A percentile compares a stretch with the other conserved stretches of the same genome.
phyloP scores from a whole-genome alignment of 2,888 invertebrate species.

The Stenurella melanura region DNA sequence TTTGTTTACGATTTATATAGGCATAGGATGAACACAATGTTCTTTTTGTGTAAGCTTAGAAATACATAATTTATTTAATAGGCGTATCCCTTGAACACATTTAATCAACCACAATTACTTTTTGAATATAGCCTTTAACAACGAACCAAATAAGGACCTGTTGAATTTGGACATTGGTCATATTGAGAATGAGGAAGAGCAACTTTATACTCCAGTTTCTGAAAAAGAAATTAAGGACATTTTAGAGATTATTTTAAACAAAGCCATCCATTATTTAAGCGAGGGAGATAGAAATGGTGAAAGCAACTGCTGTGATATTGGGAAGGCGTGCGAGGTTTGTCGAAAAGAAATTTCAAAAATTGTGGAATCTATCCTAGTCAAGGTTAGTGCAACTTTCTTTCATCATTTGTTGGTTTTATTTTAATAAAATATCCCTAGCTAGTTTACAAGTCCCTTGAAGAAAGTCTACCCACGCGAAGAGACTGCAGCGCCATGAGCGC shows the following conservation, averaged over 20 bases:
- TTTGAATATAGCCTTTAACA: background rate
- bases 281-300: background rate
- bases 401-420: background rate
- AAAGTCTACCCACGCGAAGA: no score
- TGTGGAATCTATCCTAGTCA: slow-evolving; percentile 25
- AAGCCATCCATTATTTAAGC: slow-evolving; percentile 12
- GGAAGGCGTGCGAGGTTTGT: slow-evolving; percentile 30
- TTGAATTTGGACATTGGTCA: slow-evolving; percentile 5
- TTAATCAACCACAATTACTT: background rate
- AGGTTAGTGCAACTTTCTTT: slow-evolving; percentile 18
- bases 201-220: slow-evolving; percentile 25
- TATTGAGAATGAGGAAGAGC: background rate
- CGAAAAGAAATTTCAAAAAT: slow-evolving; percentile 41
- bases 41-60: no score
- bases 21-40: no score
- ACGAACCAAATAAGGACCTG: background rate
- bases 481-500: no score
- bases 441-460: no score
- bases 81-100: no score
- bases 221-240: slow-evolving; percentile 43
- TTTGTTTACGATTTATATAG: no score
- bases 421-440: no score
- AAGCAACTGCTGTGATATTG: slow-evolving; percentile 29
- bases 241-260: slow-evolving; percentile 35
- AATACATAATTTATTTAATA: no score